Percentiles rank a stretch among this genome's conserved stretches.
phyloP scores from a whole-genome alignment of 1,140 invertebrate genomes.

The Saxidomus purpurata region DNA sequence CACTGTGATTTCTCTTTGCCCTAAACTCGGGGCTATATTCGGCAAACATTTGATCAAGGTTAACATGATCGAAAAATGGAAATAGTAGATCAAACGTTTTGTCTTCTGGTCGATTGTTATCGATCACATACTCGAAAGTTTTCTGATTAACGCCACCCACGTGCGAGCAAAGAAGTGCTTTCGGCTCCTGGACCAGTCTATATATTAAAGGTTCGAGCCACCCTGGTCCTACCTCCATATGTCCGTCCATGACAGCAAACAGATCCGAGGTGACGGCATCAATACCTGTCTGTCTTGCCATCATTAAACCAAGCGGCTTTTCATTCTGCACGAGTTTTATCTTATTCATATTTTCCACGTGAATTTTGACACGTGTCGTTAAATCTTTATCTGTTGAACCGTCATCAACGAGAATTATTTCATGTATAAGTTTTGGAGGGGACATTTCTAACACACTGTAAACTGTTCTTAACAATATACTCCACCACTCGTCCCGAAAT shows the following conservation, averaged over 20 bases:
- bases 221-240: slow-evolving; percentile 47
- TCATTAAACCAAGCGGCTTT: slow-evolving; percentile 29
- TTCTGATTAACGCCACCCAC: slow-evolving; percentile 26
- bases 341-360: slow-evolving; percentile 24
- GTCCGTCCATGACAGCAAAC: slow-evolving; percentile 49
- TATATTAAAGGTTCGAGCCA: slow-evolving; percentile 49
- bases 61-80: slow-evolving; percentile 49
- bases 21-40: slow-evolving; percentile 9
- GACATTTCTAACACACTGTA: slow-evolving; percentile 52
- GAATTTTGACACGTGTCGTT: slow-evolving; percentile 28
- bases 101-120: slow-evolving; percentile 23
- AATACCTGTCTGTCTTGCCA: slow-evolving; percentile 50
- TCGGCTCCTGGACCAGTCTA: slow-evolving; percentile 36
- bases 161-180: slow-evolving; percentile 39
- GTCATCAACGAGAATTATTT: slow-evolving; percentile 54
- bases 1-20: slow-evolving; percentile 8
- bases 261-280: slow-evolving; percentile 15
- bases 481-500: slow-evolving; percentile 56
- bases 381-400: slow-evolving; percentile 43
- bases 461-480: slow-evolving; percentile 36
- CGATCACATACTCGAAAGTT: slow-evolving; percentile 29
- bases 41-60: slow-evolving; percentile 50
- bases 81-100: neutral
- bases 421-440: slow-evolving; percentile 22
- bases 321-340: slow-evolving; percentile 3